Percentiles rank a stretch among this genome's conserved stretches.
These are phyloP conservation scores for Pipra filicauda DNA, from an alignment of 2,113 vertebrate species.

Conservation along the genomic window DNA sequence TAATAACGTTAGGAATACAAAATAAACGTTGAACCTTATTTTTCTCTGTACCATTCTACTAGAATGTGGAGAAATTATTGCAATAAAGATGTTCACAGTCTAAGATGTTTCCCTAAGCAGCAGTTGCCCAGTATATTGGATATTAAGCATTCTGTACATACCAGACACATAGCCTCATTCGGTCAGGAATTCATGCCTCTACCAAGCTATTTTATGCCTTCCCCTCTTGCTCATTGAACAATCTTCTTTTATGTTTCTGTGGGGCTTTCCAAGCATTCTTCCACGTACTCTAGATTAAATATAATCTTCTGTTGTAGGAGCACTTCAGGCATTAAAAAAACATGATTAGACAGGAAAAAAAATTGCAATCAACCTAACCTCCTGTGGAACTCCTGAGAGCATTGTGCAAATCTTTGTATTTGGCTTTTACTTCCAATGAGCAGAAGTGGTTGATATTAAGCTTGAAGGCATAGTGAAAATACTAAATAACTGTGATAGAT, in stretches of 20 bases:
- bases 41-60: background rate
- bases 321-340: background rate
- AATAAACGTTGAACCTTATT: background rate
- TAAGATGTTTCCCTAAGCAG: constrained; percentile 19
- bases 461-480: background rate
- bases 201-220: background rate
- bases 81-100: background rate
- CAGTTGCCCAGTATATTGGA: background rate
- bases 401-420: background rate
- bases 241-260: background rate
- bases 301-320: background rate
- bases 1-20: background rate
- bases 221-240: background rate
- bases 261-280: background rate
- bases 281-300: background rate
- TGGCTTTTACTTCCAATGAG: background rate
- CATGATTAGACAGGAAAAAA: background rate
- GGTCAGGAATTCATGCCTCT: constrained; percentile 16
- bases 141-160: constrained; percentile 29
- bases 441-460: background rate
- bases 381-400: background rate
- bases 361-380: background rate
- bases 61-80: background rate
- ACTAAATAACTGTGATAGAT: background rate
- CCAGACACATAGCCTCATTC: background rate